Base-by-base conservation (phyloP, 2,888 invertebrate genomes). In the Volucella zonaria region DNA sequence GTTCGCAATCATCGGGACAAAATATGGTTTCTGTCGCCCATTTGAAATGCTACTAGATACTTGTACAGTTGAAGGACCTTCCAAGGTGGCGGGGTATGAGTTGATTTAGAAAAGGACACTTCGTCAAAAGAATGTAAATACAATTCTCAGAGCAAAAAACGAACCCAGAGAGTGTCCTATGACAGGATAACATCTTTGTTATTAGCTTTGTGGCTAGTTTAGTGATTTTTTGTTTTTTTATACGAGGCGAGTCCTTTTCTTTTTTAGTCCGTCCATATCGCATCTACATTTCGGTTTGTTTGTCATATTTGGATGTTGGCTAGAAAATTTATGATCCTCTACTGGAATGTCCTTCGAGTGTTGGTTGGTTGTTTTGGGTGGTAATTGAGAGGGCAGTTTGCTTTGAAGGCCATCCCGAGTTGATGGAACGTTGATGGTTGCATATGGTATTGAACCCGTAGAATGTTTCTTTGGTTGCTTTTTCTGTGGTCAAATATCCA, bases 161-260 rank as follows among this genome's bases (percentile, higher is more conserved):
- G 40, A 14, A 42, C 14, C 15, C 15, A 42, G 64, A 67, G 68
- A 62, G 40, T 71, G 81, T 64, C 77, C 80, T 83, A 31, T 83
- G 83, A 81, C 80, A 77, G 85, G 81, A 85, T 85, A 85, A 85
- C 85, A 85, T 81, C 85, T 85, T 85, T 81, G 85, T 85, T 85
- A 85, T 85, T 85, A 85, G 85, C 85, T 85, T 81, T 85, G 85
- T 77, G 85, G 85, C 73, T 81, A 81, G 85, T 81, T 85, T 76
- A 81, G 81, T 76, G 76, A 67, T 64, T 61, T 71, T 64, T 74
- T 56, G 45, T 56, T 4, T 23, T 18, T 2, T 23, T 23, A 3
- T 23, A 23, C 18, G 18, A 23, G 18, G 18, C 38, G 52, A 31
- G 12, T 68, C 31, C 38, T 38, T 56, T 10, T 47, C 3, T 43